Percentiles rank a stretch among this genome's conserved stretches.
These are phyloP conservation scores for Idaea straminata DNA, from an alignment of 2,888 invertebrate species.

Conservation along the genomic window DNA sequence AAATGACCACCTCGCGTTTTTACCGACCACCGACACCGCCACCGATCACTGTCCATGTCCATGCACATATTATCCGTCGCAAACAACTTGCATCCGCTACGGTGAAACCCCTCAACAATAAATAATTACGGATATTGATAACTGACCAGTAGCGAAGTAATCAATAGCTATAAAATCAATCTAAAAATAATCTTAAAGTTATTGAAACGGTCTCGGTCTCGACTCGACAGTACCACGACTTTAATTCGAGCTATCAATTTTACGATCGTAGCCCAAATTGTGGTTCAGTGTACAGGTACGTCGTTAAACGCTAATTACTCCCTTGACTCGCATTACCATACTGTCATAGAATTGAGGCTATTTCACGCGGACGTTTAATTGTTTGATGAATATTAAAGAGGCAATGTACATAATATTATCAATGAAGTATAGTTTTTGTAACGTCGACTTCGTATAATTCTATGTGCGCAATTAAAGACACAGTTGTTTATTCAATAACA, in stretches of 20 bases:
- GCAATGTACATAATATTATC: constrained; percentile 48
- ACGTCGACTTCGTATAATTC: constrained; percentile 44
- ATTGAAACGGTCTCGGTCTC: constrained; percentile 30
- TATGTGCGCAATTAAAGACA: constrained; percentile 55
- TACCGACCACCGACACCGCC: constrained; percentile 58
- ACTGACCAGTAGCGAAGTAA: constrained; percentile 50
- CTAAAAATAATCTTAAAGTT: constrained; percentile 36
- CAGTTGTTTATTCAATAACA: constrained; percentile 50
- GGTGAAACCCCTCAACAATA: constrained; percentile 65
- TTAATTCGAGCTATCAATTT: constrained; percentile 41
- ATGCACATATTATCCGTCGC: constrained; percentile 70
- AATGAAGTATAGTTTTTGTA: constrained; percentile 49
- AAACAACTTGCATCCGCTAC: constrained; percentile 74
- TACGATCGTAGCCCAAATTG: constrained; percentile 41
- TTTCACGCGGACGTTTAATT: constrained; percentile 56
- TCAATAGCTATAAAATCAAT: constrained; percentile 53
- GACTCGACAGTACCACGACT: constrained; percentile 24
- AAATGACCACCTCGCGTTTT: constrained; percentile 74
- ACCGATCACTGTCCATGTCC: constrained; percentile 65
- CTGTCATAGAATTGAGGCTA: constrained; percentile 51
- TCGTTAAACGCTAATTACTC: constrained; percentile 52
- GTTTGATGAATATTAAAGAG: constrained; percentile 63
- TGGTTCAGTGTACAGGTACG: constrained; percentile 48
- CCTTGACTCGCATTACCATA: constrained; percentile 49
- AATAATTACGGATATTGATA: constrained; percentile 75